Base-by-base conservation (phyloP, 37 sponge, comb jelly and placozoan genomes). In the Agelas oroides region DNA sequence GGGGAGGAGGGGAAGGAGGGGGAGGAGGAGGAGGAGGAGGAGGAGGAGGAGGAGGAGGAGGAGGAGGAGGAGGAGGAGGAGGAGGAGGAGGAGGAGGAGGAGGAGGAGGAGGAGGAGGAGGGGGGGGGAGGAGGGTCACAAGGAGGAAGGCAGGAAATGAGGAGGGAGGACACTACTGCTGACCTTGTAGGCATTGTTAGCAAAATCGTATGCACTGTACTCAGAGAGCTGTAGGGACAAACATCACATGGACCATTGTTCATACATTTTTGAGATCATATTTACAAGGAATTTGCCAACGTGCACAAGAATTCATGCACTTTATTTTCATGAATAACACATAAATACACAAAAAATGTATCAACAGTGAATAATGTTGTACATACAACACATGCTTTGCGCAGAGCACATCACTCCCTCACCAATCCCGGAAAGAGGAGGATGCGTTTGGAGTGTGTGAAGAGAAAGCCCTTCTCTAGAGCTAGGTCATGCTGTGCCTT, bases 371-470 rank as follows among this genome's bases (percentile, higher is more conserved):
- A 46, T 8, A 46, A 3, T 46, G 46, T 8, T 12, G 6, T 46
- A 8, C 46, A 46, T 12, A 8, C 46, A 3, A 46, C 46, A n/a
- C n/a, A n/a, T 46, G 46, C 46, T 12, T 8, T 12, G 6, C 8
- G 46, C 46, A 46, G 46, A 46, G 46, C 46, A 28, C 91, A 65
- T 32, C 63, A 62, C 63, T 46, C 6, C 46, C 91, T 71, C 24
- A 94, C 91, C 81, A 95, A 73, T 40, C 95, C 95, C 2, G 95
- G 95, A 73, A 92, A 89, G 13, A 92, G 82, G 11, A 95, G 87
- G 39, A 95, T 88, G 30, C 65, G 89, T 75, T 89, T 88, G 15
- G 84, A 87, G 27, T 71, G 46, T 19, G 83, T 59, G 41, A 93
- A 89, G 32, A 93, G 83, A 18, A 55, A 54, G 19, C 71, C 73